Evolutionary conservation across 92 coral and sea anemone genomes (phyloP).

Genomic region (Porites evermanni): DNA sequence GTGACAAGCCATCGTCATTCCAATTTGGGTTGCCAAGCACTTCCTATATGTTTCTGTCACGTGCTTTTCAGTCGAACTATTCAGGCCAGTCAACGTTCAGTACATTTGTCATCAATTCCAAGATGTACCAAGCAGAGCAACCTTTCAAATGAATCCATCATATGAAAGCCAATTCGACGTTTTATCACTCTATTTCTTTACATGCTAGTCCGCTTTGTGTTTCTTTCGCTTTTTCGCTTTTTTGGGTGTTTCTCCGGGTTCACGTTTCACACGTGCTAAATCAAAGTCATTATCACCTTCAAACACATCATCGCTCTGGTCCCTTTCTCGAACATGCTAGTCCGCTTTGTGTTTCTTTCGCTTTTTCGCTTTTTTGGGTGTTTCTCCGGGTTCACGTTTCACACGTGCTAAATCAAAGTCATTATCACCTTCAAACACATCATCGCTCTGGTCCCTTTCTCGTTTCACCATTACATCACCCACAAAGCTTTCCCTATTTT

Average conservation of each 20-base stretch:
- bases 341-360: not conserved
- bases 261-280: not conserved
- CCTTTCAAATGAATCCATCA: too few species aligned
- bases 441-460: not conserved
- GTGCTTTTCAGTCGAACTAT: too few species aligned
- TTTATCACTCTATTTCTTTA: not conserved
- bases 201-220: not conserved
- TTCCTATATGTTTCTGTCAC: too few species aligned
- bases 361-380: constrained; percentile 18
- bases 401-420: constrained; percentile 7
- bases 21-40: too few species aligned
- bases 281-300: not conserved
- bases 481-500: not conserved
- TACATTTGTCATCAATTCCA: too few species aligned
- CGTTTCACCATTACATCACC: not conserved
- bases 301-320: not conserved
- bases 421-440: not conserved
- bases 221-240: constrained; percentile 13
- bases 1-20: too few species aligned
- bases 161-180: too few species aligned
- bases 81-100: too few species aligned
- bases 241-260: constrained; percentile 11
- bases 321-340: not conserved
- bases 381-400: not conserved
- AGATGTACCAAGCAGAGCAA: too few species aligned